phyloP scores from a whole-genome alignment of 2,797 vertebrate species.

The Cyprinella venusta region DNA sequence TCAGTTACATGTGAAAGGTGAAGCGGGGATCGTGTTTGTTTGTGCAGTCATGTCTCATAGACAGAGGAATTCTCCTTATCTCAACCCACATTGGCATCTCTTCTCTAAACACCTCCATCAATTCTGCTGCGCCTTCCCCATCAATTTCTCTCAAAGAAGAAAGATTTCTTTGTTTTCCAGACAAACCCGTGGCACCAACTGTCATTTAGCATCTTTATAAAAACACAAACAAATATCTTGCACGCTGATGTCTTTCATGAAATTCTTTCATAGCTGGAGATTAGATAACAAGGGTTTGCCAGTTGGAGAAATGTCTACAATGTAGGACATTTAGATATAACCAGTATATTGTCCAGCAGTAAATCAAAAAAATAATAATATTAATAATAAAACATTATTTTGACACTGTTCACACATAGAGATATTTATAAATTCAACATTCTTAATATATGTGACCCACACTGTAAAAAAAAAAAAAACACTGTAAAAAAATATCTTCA shows the following conservation, averaged over 20 bases:
- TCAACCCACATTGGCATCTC: conserved; percentile 46
- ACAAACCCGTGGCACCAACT: conserved; percentile 8
- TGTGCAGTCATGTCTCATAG: conserved; percentile 54
- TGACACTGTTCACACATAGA: neutral
- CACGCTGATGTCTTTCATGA: conserved; percentile 13
- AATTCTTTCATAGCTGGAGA: conserved; percentile 16
- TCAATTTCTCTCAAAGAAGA: neutral
- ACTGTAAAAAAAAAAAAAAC: too few species aligned
- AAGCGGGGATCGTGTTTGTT: conserved; percentile 44
- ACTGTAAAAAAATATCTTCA: too few species aligned
- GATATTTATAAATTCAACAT: neutral
- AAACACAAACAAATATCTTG: conserved; percentile 1
- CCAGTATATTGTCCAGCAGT: neutral
- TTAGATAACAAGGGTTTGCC: conserved; percentile 7
- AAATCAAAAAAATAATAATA: neutral
- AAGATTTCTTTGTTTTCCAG: conserved; percentile 47
- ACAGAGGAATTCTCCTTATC: conserved; percentile 60
- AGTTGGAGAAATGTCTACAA: neutral
- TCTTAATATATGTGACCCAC: neutral
- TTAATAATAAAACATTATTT: neutral
- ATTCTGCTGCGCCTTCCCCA: conserved; percentile 3
- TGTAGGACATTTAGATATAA: neutral
- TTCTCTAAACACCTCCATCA: conserved; percentile 34
- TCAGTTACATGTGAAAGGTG: conserved; percentile 41
- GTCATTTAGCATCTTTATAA: conserved; percentile 30